phyloP scores from a whole-genome alignment of 53 echinoderm and acorn worm genomes.

The Luidia sarsii region DNA sequence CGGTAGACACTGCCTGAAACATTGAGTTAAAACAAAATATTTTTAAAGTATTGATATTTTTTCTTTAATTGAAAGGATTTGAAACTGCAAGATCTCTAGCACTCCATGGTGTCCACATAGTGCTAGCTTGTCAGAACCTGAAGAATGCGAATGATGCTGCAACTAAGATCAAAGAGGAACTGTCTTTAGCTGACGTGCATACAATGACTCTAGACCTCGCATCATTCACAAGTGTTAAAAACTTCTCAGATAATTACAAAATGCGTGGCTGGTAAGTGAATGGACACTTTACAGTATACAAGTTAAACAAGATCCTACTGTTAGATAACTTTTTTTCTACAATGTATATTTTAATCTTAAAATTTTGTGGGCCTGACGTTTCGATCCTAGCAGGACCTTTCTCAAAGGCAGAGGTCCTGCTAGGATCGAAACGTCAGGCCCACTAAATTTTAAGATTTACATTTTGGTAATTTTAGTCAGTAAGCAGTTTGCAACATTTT shows the following conservation, averaged over 20 bases:
- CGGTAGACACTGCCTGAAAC: no score
- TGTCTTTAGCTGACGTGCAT: slow-evolving; percentile 72
- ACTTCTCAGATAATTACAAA: slow-evolving; percentile 90
- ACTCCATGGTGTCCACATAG: slow-evolving; percentile 91
- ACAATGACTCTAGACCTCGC: slow-evolving; percentile 91
- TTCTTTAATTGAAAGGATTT: slow-evolving; percentile 61
- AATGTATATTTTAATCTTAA: no score
- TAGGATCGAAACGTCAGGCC: no score
- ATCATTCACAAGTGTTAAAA: slow-evolving; percentile 85
- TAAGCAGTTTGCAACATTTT: no score
- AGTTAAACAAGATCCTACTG: neutral
- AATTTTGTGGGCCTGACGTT: no score
- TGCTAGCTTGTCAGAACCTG: slow-evolving; percentile 86
- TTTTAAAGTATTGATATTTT: neutral
- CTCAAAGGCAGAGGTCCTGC: no score
- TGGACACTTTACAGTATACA: neutral
- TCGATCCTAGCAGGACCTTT: no score
- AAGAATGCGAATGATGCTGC: slow-evolving; percentile 79
- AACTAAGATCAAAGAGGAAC: slow-evolving; percentile 72
- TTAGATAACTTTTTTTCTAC: neutral
- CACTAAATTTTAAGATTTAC: no score
- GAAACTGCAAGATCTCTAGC: slow-evolving; percentile 85
- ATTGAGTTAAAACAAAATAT: no score
- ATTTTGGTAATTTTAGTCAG: no score
- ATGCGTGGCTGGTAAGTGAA: slow-evolving; percentile 76